phyloP scores from a whole-genome alignment of 1,140 invertebrate species.

The Coboldia fuscipes region DNA sequence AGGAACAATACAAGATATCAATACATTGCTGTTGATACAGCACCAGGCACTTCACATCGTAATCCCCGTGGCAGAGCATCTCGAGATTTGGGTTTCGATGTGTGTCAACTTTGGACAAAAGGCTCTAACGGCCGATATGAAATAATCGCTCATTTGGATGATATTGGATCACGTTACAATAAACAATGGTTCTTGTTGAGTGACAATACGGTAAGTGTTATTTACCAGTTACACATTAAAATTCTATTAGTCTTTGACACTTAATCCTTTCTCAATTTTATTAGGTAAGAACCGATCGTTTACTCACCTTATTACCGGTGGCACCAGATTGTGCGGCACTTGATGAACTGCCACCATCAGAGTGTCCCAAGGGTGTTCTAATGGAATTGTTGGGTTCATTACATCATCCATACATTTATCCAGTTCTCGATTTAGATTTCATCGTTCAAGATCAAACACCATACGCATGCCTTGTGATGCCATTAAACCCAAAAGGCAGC shows the following conservation, averaged over 20 bases:
- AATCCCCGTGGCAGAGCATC: constrained; percentile 38
- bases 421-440: constrained; percentile 59
- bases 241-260: background rate
- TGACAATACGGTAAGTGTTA: constrained; percentile 27
- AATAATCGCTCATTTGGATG: constrained; percentile 48
- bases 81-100: constrained; percentile 33
- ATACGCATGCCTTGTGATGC: constrained; percentile 50
- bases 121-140: constrained; percentile 41
- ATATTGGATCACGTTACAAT: constrained; percentile 59
- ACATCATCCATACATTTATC: constrained; percentile 82
- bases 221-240: background rate
- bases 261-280: background rate
- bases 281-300: constrained; percentile 41
- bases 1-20: constrained; percentile 29
- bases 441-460: constrained; percentile 27
- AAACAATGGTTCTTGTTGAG: constrained; percentile 79
- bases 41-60: constrained; percentile 30
- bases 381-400: constrained; percentile 64
- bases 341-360: constrained; percentile 24
- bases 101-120: constrained; percentile 41
- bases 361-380: constrained; percentile 30
- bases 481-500: constrained; percentile 62
- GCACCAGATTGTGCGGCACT: constrained; percentile 28
- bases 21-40: constrained; percentile 41
- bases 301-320: constrained; percentile 55